phyloP scores from a whole-genome alignment of 1,140 invertebrate species.

The Drosophila kohkoa region DNA sequence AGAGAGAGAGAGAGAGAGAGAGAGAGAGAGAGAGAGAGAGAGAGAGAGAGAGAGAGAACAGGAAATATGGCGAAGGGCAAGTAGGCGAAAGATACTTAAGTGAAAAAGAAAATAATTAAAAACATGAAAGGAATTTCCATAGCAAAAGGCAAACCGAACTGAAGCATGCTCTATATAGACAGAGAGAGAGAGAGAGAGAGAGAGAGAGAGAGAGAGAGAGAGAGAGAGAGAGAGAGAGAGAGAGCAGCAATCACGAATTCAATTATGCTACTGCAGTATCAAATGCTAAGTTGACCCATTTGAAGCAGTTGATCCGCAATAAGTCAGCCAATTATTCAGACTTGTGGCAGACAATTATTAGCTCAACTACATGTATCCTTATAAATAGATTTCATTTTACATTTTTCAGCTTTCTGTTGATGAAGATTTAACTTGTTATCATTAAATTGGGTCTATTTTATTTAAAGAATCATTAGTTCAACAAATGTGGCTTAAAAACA shows the following conservation, averaged over 20 bases:
- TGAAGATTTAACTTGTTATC: too few species aligned
- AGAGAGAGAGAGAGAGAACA: background rate
- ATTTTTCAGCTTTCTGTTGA: too few species aligned
- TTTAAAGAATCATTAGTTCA: too few species aligned
- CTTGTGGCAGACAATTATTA: constrained; percentile 1
- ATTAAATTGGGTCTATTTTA: too few species aligned
- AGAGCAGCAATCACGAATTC: constrained; percentile 1
- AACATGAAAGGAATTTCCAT: constrained; percentile 48
- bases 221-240: too few species aligned
- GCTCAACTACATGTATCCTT: too few species aligned
- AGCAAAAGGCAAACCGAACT: constrained; percentile 35
- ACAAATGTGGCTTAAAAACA: too few species aligned
- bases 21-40: too few species aligned
- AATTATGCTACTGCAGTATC: background rate
- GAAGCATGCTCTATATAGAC: constrained; percentile 40
- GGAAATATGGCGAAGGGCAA: background rate
- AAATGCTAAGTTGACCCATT: constrained; percentile 4
- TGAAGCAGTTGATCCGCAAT: constrained; percentile 1
- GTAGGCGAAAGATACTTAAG: constrained; percentile 54
- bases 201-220: too few species aligned
- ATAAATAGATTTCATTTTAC: too few species aligned
- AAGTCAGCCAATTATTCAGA: constrained; percentile 14
- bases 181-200: too few species aligned
- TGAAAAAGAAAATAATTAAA: constrained; percentile 79
- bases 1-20: too few species aligned